A percentile compares a stretch with the other conserved stretches of the same genome.
phyloP scores from a whole-genome alignment of 2,797 vertebrate genomes.

The Sandelia bainsii region DNA sequence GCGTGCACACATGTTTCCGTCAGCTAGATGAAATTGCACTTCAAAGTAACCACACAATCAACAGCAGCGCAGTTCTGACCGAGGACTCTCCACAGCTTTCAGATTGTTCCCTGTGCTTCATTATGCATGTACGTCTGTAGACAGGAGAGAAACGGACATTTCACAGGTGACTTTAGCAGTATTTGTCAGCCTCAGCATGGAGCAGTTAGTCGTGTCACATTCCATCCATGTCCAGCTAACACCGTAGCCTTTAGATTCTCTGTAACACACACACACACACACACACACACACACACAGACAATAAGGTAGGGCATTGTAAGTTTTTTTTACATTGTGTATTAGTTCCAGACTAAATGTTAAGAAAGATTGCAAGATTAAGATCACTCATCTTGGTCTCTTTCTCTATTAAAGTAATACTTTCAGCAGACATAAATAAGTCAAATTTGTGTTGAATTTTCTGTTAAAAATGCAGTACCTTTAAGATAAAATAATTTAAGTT shows the following conservation, averaged over 20 bases:
- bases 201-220: conserved; percentile 67
- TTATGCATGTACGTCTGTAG: conserved; percentile 27
- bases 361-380: not conserved
- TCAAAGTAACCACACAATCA: conserved; percentile 81
- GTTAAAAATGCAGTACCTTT: no score
- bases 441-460: no score
- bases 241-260: conserved; percentile 41
- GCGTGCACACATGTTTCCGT: conserved; percentile 59
- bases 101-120: conserved; percentile 33
- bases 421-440: no score
- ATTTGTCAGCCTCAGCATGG: conserved; percentile 56
- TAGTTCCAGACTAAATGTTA: not conserved
- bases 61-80: conserved; percentile 60
- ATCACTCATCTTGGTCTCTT: no score
- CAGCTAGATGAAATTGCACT: conserved; percentile 78
- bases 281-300: conserved; percentile 37
- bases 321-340: not conserved
- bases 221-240: conserved; percentile 60
- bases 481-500: no score
- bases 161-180: conserved; percentile 50
- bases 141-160: conserved; percentile 55
- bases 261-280: conserved; percentile 30
- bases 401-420: not conserved
- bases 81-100: conserved; percentile 41
- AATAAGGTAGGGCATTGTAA: conserved; percentile 1